Percentiles rank a stretch among this genome's conserved stretches.
Evolutionary conservation across 2,797 vertebrate species (phyloP).

Genomic region (Halcyon leucocephala): DNA sequence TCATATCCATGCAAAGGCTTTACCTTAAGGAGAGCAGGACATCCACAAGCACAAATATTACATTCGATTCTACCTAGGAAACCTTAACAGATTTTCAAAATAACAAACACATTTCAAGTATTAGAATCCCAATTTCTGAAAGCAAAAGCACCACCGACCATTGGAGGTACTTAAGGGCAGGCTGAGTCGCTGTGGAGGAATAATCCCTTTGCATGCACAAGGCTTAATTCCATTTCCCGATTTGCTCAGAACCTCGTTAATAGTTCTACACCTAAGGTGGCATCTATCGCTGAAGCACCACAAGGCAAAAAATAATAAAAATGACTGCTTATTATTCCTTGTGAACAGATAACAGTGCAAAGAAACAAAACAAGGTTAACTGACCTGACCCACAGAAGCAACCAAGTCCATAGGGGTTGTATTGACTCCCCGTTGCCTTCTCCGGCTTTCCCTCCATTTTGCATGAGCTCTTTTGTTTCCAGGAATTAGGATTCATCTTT

Average conservation of each 20-base stretch:
- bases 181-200: background rate
- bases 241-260: background rate
- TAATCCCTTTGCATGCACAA: background rate
- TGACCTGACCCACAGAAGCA: background rate
- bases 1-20: background rate
- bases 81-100: background rate
- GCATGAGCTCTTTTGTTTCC: background rate
- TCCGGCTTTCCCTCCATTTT: background rate
- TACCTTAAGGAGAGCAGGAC: background rate
- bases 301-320: background rate
- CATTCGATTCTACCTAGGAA: background rate
- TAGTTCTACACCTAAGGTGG: background rate
- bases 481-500: background rate
- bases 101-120: background rate
- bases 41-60: background rate
- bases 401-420: background rate
- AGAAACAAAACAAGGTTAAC: background rate
- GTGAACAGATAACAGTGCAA: background rate
- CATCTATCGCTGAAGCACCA: background rate
- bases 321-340: background rate
- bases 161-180: background rate
- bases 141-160: background rate
- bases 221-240: background rate
- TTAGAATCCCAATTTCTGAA: background rate
- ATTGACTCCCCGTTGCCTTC: background rate